Percentiles rank a stretch among this genome's conserved stretches.
Evolutionary conservation across 2,888 invertebrate species (phyloP).

Genomic region (Baccha elongata): DNA sequence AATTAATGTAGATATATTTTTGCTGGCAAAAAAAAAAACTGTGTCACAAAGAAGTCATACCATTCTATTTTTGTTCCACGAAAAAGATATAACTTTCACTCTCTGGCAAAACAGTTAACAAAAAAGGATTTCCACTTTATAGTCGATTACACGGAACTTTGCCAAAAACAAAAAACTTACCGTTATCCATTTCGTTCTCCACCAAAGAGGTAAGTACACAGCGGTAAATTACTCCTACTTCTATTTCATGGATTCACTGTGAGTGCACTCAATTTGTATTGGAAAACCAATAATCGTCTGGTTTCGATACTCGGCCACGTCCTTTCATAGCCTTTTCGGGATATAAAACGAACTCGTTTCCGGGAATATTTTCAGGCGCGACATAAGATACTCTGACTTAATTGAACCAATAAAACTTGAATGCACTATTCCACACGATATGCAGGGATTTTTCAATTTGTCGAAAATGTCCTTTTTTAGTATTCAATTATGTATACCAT

Average conservation of each 20-base stretch:
- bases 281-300: conserved; percentile 59
- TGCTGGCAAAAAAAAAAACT: conserved; percentile 32
- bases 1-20: conserved; percentile 25
- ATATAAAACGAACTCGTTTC: conserved; percentile 11
- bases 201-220: conserved; percentile 8
- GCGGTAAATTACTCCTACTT: conserved; percentile 2
- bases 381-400: conserved; percentile 5
- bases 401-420: conserved; percentile 30
- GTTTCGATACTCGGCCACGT: conserved; percentile 39
- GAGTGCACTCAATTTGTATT: conserved; percentile 48
- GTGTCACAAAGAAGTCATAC: conserved; percentile 42
- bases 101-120: conserved; percentile 3
- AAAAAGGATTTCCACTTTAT: conserved; percentile 33
- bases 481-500: conserved; percentile 5
- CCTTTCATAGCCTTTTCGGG: neutral
- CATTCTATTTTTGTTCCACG: neutral
- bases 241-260: conserved; percentile 8
- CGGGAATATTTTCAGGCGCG: conserved; percentile 8
- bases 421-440: conserved; percentile 16
- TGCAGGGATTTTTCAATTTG: conserved; percentile 25
- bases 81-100: conserved; percentile 37
- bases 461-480: conserved; percentile 33
- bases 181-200: conserved; percentile 68
- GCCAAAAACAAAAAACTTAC: conserved; percentile 52
- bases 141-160: conserved; percentile 43